These are phyloP conservation scores for Orestias chungarensis DNA, from an alignment of 2,797 vertebrate genomes.

Conservation along the genomic window DNA sequence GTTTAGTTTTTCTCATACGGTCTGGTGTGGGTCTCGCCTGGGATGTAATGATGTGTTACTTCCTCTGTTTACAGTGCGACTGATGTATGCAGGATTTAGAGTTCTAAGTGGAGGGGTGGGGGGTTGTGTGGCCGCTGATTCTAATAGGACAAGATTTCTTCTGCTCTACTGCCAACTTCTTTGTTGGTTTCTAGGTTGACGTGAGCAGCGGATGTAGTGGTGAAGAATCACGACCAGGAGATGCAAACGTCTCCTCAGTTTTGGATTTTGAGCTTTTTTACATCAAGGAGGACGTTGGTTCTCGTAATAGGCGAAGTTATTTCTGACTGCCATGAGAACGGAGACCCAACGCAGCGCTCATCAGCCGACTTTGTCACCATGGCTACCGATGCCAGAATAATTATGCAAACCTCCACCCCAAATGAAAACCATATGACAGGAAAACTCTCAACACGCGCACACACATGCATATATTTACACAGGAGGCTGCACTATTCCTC, in stretches of 20 bases:
- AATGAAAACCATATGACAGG: slow-evolving; percentile 75
- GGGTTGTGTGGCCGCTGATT: slow-evolving; percentile 2
- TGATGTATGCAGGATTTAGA: slow-evolving; percentile 36
- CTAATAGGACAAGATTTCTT: not conserved
- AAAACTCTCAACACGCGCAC: slow-evolving; percentile 41
- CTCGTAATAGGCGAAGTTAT: slow-evolving; percentile 43
- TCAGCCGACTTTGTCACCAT: slow-evolving; percentile 60
- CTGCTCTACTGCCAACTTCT: not conserved
- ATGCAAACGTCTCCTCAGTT: not conserved
- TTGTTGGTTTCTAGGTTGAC: not conserved
- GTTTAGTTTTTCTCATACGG: slow-evolving; percentile 11
- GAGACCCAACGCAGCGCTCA: slow-evolving; percentile 35
- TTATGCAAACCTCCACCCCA: slow-evolving; percentile 68
- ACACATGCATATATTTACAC: slow-evolving; percentile 5
- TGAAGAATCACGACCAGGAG: too few relatives aligned
- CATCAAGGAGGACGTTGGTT: slow-evolving; percentile 20
- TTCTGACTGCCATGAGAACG: slow-evolving; percentile 58
- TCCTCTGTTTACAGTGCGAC: slow-evolving; percentile 58
- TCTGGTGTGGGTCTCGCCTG: slow-evolving; percentile 21
- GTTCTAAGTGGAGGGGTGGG: not conserved
- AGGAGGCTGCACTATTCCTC: slow-evolving; percentile 40
- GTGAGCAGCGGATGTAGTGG: not conserved
- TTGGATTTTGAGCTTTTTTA: not conserved
- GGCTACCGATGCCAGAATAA: slow-evolving; percentile 69
- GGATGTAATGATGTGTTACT: slow-evolving; percentile 60